Evolutionary conservation across 2,113 vertebrate genomes (phyloP), one percentile per base, ranked within the genome.

Genomic region (human): DNA sequence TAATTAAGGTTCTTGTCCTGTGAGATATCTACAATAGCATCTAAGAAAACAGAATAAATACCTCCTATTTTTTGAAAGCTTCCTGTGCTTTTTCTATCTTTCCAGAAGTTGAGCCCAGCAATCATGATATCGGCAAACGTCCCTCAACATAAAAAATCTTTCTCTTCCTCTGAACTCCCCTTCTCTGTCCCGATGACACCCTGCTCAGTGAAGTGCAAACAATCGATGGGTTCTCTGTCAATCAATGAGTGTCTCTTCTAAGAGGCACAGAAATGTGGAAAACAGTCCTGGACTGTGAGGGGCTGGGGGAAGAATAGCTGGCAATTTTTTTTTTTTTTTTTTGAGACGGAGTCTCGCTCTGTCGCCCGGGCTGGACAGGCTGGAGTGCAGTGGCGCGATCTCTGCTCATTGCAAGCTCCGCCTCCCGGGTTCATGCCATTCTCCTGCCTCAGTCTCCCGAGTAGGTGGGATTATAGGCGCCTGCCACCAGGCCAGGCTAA

Each of bases 271-370:
- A n/a, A 45, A 61, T 14, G 48, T 55, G 38, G 43, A 45, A 17
- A 82, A 14, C 3, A n/a, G 27, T 3, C 1, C 2, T 20, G 4
- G 32, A n/a, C 48, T 0, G 1, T 23, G 23, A 20, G 3, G 17
- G 0, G 8, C 6, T 30, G 25, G 30, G 17, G 5, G 8, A 32
- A 55, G 9, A 61, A 50, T 3, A 50, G 18, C 27, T 57, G 9
- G 14, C 7, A 94, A 76, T 89, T 76, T 17, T 66, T 40, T 76
- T 45, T 45, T 8, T 43, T 43, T 43, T 43, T 43, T 45, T 45
- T 45, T 45, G 45, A 45, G 45, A 45, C 45, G 8, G 45, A 45
- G 45, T 10, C 45, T 10, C 2, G 1, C 45, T 45, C 45, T 45
- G 45, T 45, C 45, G 1, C 45, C 45, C 45, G 8, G 9, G 45